Conservation (phyloP, 2,113 vertebrate species). For the Synchiropus splendidus region DNA sequence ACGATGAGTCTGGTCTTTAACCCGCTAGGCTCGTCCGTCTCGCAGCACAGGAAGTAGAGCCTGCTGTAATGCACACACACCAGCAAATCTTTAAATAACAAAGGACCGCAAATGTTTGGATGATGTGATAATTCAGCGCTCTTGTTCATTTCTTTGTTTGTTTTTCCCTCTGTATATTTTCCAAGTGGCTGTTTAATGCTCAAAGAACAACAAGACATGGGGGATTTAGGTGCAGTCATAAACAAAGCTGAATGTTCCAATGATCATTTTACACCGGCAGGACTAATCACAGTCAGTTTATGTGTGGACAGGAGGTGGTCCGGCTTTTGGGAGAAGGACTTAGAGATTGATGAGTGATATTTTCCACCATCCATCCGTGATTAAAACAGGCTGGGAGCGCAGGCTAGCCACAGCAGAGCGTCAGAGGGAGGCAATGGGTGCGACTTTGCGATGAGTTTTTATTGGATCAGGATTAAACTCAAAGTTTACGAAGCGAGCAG, state of each 20-base stretch:
- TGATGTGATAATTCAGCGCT: conserved; percentile 1
- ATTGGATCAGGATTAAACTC: too few relatives aligned
- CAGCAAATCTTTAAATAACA: conserved; percentile 7
- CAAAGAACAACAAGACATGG: conserved; percentile 1
- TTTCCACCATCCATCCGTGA: background rate
- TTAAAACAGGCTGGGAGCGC: background rate
- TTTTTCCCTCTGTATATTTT: background rate
- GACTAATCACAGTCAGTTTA: conserved; percentile 7
- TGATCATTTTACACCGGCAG: background rate
- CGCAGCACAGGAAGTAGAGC: conserved; percentile 25
- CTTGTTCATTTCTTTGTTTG: background rate
- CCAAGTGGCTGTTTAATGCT: conserved; percentile 1
- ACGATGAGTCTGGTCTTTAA: conserved; percentile 64
- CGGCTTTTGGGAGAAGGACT: background rate
- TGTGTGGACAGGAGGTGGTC: background rate
- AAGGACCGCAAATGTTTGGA: conserved; percentile 11
- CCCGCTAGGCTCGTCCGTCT: conserved; percentile 37
- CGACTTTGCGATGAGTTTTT: too few relatives aligned
- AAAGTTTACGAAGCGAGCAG: too few relatives aligned
- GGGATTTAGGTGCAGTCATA: background rate
- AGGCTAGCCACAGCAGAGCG: too few relatives aligned
- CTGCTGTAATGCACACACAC: conserved; percentile 8
- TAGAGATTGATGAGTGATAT: background rate
- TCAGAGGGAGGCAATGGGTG: too few relatives aligned
- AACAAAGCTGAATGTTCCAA: background rate